Evolutionary conservation across 2,888 invertebrate genomes (phyloP).

Genomic region (Cremastinae sp.): DNA sequence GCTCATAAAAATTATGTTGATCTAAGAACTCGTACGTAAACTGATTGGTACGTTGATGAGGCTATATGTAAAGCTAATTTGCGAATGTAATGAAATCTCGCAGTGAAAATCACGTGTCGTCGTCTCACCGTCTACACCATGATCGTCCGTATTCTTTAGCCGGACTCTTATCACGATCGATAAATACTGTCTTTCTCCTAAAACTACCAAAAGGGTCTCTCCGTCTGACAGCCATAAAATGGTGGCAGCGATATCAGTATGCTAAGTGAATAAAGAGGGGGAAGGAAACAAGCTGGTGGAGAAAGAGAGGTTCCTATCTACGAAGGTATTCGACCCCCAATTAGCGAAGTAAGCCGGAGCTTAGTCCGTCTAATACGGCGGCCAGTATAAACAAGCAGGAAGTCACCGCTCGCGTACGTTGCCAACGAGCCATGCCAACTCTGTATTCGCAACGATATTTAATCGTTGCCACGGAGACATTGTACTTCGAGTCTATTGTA

Average conservation of each 20-base stretch:
- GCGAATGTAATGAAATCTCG: constrained; percentile 11
- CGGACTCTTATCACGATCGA: constrained; percentile 52
- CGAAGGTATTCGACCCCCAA: constrained; percentile 56
- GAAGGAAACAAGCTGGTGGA: constrained; percentile 21
- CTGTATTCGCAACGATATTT: constrained; percentile 43
- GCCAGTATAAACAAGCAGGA: constrained; percentile 33
- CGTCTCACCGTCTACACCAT: constrained; percentile 36
- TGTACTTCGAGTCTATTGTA: constrained; percentile 50
- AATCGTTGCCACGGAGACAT: constrained; percentile 56
- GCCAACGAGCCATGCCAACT: constrained; percentile 31
- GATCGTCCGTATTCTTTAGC: constrained; percentile 38
- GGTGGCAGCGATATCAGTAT: constrained; percentile 29
- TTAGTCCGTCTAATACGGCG: constrained; percentile 51
- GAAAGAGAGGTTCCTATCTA: constrained; percentile 36
- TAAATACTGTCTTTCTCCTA: constrained; percentile 48
- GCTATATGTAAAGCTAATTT: background rate
- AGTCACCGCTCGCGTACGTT: constrained; percentile 47
- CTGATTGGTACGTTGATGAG: constrained; percentile 1
- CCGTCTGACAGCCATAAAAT: constrained; percentile 48
- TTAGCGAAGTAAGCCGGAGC: constrained; percentile 55
- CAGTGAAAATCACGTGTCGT: constrained; percentile 31
- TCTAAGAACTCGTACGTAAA: constrained; percentile 9
- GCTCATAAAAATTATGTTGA: background rate
- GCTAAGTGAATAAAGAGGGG: constrained; percentile 38
- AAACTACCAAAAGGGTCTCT: constrained; percentile 47